phyloP scores from a whole-genome alignment of 2,113 vertebrate species.

The Gallinago paraguaiae region DNA sequence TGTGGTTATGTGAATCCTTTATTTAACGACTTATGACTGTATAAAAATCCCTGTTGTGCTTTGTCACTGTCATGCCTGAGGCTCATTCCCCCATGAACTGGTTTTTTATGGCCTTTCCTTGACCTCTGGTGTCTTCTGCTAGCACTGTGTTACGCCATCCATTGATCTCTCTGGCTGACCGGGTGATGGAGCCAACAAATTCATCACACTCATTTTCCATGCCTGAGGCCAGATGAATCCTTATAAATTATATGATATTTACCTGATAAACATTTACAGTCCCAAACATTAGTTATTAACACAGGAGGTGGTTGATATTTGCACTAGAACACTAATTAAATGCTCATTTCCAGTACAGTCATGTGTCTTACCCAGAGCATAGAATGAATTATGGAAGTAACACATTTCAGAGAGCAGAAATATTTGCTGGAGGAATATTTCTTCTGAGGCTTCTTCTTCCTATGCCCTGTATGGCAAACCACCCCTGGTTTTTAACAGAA shows the following conservation, averaged over 20 bases:
- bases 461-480: neutral
- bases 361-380: neutral
- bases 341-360: conserved; percentile 7
- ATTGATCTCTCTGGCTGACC: neutral
- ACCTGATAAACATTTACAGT: conserved; percentile 15
- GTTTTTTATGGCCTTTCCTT: neutral
- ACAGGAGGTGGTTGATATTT: neutral
- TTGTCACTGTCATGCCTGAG: neutral
- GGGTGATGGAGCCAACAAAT: neutral
- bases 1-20: neutral
- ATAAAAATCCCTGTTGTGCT: neutral
- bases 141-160: neutral
- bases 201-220: neutral
- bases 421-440: neutral
- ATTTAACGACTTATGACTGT: neutral
- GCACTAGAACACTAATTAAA: conserved; percentile 35
- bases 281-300: neutral
- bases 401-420: neutral
- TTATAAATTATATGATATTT: neutral
- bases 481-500: neutral
- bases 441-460: neutral
- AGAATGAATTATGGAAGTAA: neutral
- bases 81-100: neutral
- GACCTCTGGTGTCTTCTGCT: neutral
- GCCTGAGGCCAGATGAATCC: neutral